Evolutionary conservation across 2,888 invertebrate genomes (phyloP), one percentile per base, ranked within the genome.

Genomic region (Lydus trimaculatus): DNA sequence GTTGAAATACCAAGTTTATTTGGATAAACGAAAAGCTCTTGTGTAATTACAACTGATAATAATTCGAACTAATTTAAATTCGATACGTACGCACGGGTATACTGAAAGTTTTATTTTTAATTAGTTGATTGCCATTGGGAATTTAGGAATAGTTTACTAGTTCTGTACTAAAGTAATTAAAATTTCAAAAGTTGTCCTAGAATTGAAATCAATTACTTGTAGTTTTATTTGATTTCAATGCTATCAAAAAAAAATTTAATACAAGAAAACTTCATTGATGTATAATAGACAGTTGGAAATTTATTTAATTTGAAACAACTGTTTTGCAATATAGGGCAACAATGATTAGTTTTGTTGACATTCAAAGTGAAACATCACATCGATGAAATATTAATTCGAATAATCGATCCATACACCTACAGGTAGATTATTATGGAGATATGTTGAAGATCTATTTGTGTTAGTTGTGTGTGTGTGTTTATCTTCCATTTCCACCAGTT

Each of bases 401-500:
- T 66, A 66, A 66, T 63, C 65, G 66, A 66, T 69, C 9, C n/a
- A 48, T 48, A 52, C 23, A 65, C 52, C 69, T 66, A 25, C 31
- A 63, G 58, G 36, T 66, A 63, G 56, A 68, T 61, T 39, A 58
- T 68, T 61, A n/a, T 65, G 74, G 70, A 73, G 72, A 75, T 70
- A 72, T 73, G 68, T 69, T 66, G 68, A 69, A 70, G 74, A 74
- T 74, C 69, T 72, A 71, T 74, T 73, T 73, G 73, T 66, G 71
- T 70, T 72, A 66, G 69, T 73, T 69, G 20, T 63, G 66, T 75
- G 77, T 69, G 20, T 63, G 66, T 75, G 77, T 75, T 75, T 76
- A 74, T 72, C 76, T 76, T 75, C 72, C 70, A 73, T 75, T 74
- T 74, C 59, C 52, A 69, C 73, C 73, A 25, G 1, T 17, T 74